Base-by-base conservation (phyloP, 2,113 vertebrate species). In the Petroica traversi region DNA sequence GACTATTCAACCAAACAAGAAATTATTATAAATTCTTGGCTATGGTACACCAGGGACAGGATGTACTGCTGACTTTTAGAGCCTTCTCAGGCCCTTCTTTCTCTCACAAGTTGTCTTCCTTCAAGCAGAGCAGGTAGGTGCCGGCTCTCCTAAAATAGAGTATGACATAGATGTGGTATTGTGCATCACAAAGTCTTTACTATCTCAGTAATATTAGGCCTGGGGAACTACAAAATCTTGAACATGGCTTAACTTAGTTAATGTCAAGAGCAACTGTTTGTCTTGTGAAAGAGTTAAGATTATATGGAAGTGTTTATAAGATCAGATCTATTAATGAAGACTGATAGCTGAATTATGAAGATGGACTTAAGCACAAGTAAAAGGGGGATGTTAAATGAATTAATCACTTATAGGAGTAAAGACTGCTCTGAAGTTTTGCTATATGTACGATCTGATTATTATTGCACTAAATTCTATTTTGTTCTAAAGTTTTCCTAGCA, bases 21-120 rank as follows among this genome's bases (percentile, higher is more conserved):
- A 24, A 68, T 11, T 25, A 13, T 19, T 59, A 12, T 25, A 19
- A 34, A 23, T 3, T 55, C 51, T 23, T 66, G 55, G 8, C 11
- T 4, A 0, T 10, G 18, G 43, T 4, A 54, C 28, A 58, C 5
- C 11, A 46, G 12, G 5, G 72, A 22, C 7, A 31, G 12, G 8
- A 23, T 43, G 12, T 26, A 5, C n/a, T 45, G 17, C 41, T 85
- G 41, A 8, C 23, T 77, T 14, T 23, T 41, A 14, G 12, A 34
- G 4, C 1, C 3, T 22, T 23, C 46, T 63, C 31, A 73, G 31
- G 34, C 58, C 12, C 6, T 43, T 48, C 18, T 36, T 43, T 68
- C 9, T 82, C 29, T 54, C 14, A 63, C 28, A 86, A 73, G 6
- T 8, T 54, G 31, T 48, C 6, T 48, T 58, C 18, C 26, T 8